A percentile compares a stretch with the other conserved stretches of the same genome.
phyloP scores from a whole-genome alignment of 2,797 vertebrate genomes.

The Pipistrellus pipistrellus region DNA sequence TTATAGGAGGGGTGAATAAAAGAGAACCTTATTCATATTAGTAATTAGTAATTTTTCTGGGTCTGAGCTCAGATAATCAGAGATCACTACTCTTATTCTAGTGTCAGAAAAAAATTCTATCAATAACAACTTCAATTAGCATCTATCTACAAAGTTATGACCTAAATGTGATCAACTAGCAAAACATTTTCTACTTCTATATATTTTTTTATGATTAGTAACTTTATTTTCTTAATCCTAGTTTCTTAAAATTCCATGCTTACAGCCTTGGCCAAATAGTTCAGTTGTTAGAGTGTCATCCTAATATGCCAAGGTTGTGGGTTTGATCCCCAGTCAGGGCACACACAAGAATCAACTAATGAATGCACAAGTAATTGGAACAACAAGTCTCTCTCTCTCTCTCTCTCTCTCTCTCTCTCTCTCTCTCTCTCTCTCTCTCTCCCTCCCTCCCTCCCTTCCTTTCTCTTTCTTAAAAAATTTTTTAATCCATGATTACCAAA shows the following conservation, averaged over 20 bases:
- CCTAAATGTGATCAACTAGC: not conserved
- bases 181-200: conserved; percentile 39
- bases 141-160: conserved; percentile 51
- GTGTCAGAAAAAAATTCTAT: not conserved
- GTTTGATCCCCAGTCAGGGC: not conserved
- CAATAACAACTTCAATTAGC: conserved; percentile 23
- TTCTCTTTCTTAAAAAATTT: not conserved
- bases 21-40: not conserved
- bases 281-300: not conserved
- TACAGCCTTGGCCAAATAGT: not conserved
- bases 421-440: not conserved
- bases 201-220: conserved; percentile 37
- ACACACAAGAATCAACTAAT: not conserved
- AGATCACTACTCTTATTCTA: conserved; percentile 31
- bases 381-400: not conserved
- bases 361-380: not conserved
- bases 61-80: conserved; percentile 21
- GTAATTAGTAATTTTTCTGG: not conserved
- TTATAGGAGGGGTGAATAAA: not conserved
- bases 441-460: not conserved
- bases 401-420: not conserved
- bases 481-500: not conserved
- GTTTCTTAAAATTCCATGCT: conserved; percentile 38
- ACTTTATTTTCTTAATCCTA: conserved; percentile 24
- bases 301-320: not conserved